Evolutionary conservation across 2,888 invertebrate species (phyloP), one percentile per base, ranked within the genome.

Genomic region (Harpalus rufipes): DNA sequence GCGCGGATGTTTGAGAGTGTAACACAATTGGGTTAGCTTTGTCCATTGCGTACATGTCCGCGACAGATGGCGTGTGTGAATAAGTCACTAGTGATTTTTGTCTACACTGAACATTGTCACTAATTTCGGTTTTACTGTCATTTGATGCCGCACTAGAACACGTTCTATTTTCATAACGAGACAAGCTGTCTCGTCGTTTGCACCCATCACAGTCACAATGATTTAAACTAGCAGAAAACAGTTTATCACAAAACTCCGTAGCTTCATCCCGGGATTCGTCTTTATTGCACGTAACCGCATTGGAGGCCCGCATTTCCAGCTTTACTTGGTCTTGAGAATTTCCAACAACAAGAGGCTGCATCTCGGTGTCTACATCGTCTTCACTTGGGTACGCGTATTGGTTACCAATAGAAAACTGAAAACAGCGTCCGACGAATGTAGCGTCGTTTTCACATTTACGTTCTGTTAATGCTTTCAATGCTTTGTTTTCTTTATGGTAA

Each of bases 41-140:
- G 41, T 74, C 72, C 72, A 74, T 74, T 4, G 44, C 72, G 18
- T 74, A 74, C 21, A 74, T 74, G 12, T 74, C 72, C 41, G 72
- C 72, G 18, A 74, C 72, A 18, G 72, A 44, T 16, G 72, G 8
- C 16, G 72, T 14, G 10, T 74, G 72, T 7, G 44, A 44, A 68
- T 14, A 32, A 25, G 68, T 68, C 68, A 68, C 68, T 68, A 68
- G 32, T 12, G 68, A 32, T 32, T 68, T 68, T 39, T 14, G 68
- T 68, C 32, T 68, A 41, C 32, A 68, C 68, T 68, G 68, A 14
- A 68, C 68, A 68, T 44, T 74, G 51, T 78, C 78, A 78, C 78
- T 78, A n/a, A 78, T 56, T 78, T 78, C 78, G 51, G 44, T 76
- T 56, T 44, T 56, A 76, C 76, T 76, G 44, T 76, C 41, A 72